Percentiles rank a stretch among this genome's conserved stretches.
Evolutionary conservation across 2,888 invertebrate genomes (phyloP).

Genomic region (Pristionchus exspectatus): DNA sequence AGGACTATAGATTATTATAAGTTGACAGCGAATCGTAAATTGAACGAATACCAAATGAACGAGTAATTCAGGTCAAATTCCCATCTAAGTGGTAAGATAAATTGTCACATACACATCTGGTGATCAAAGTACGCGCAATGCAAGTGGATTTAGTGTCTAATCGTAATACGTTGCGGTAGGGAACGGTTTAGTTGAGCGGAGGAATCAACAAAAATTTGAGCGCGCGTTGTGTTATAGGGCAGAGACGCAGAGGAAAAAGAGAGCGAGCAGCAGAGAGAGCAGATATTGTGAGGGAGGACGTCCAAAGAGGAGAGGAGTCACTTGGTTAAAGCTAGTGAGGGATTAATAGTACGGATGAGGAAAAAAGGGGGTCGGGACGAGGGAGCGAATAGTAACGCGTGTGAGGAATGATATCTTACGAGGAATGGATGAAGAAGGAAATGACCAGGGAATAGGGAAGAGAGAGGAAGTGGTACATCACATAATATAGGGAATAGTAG

Average conservation of each 20-base stretch:
- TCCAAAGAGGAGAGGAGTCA: background rate
- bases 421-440: background rate
- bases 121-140: background rate
- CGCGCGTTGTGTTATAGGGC: background rate
- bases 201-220: background rate
- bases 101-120: background rate
- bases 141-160: background rate
- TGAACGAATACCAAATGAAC: too few species aligned
- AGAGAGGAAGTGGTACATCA: background rate
- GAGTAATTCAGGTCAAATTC: too few species aligned
- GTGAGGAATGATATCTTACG: background rate
- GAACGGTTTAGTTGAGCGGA: background rate
- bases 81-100: background rate
- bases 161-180: background rate
- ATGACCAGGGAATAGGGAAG: background rate
- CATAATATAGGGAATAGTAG: background rate
- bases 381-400: background rate
- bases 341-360: background rate
- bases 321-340: background rate
- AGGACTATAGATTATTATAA: too few species aligned
- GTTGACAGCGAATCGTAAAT: too few species aligned
- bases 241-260: background rate
- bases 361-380: background rate
- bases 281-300: background rate
- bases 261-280: background rate